Base-by-base conservation (phyloP, 2,888 invertebrate species). In the Pseudococcus longispinus region DNA sequence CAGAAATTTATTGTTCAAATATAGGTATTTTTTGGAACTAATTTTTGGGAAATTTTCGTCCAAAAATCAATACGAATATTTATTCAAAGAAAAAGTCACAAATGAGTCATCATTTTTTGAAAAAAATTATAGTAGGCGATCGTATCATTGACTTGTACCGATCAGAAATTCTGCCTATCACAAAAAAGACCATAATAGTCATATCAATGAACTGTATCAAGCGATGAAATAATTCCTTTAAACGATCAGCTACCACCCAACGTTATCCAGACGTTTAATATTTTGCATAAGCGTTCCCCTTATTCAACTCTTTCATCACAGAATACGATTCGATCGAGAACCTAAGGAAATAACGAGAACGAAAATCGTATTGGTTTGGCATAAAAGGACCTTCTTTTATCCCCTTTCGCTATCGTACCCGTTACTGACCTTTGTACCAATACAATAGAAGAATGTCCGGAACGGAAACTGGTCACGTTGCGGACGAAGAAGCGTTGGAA, bases 371-470 rank as follows among this genome's bases (percentile, higher is more conserved):
- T 9, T 29, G 18, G 18, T 13, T 74, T 32, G 37, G 13, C 37
- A 0, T n/a, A 51, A 51, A n/a, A 74, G 5, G 18, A 4, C 11
- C n/a, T 0, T n/a, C 51, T n/a, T 51, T 51, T 51, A n/a, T 74
- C 32, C 26, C n/a, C 37, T 15, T 32, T 51, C n/a, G 51, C 4
- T 0, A 32, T 37, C 18, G 37, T 65, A 70, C 29, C 74, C 32
- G 37, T 65, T 26, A 23, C 65, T 20, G 26, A 65, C 26, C 11
- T 65, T 26, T 65, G n/a, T n/a, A n/a, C 13, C 51, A 51, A 65
- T 55, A 65, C 65, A 65, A 65, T 26, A 65, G 15, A 37, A 32
- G 37, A 74, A 74, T 74, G 37, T 74, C 74, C 74, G 74, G 74
- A 74, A 74, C 20, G 65, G 51, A 51, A 51, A 51, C 51, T 74